Base-by-base conservation (phyloP, 1,140 invertebrate species). In the Orchestia grillus region DNA sequence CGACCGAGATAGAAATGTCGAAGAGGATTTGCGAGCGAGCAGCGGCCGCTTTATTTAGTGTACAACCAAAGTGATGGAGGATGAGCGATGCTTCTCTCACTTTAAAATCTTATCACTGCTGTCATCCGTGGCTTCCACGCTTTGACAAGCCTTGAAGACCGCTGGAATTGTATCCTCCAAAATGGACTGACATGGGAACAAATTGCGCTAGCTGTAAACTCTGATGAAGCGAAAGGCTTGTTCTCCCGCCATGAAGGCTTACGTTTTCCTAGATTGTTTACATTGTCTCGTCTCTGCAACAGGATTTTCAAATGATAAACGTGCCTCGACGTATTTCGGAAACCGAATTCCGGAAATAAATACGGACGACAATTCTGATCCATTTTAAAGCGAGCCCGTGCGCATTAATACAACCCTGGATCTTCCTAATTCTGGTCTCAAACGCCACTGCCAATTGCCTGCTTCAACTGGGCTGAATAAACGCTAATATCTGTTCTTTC, bases 31-130 rank as follows among this genome's bases (percentile, higher is more conserved):
- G 92, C 43, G 92, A 94, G 92, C 8, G 92, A 42, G 92, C 36
- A 47, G 8, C 44, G 92, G 16, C 15, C 41, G 44, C 44, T 94
- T 94, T 94, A 94, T 94, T 94, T 94, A 94, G 41, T 45, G 92
- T 90, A 90, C n/a, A 94, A 94, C 92, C 41, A 94, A 94, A 94
- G 92, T 44, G 92, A 94, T 44, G 44, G 92, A 44, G 44, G 92
- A 94, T 94, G 92, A 94, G 92, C 43, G 92, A 94, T 47, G 92
- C 92, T 45, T 40, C 43, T 6, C 43, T 47, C 43, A 94, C 43
- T 44, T 94, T 94, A 45, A 94, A 94, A 94, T 44, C 92, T 94
- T 94, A 45, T 94, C 92, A 45, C 43, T 23, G 43, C 88, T 44
- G 88, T 90, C 88, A 90, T 42, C 88, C 41, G 88, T 41, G 88